Conservation (phyloP, 2,888 invertebrate genomes). For the Drosophila maculinotata region DNA sequence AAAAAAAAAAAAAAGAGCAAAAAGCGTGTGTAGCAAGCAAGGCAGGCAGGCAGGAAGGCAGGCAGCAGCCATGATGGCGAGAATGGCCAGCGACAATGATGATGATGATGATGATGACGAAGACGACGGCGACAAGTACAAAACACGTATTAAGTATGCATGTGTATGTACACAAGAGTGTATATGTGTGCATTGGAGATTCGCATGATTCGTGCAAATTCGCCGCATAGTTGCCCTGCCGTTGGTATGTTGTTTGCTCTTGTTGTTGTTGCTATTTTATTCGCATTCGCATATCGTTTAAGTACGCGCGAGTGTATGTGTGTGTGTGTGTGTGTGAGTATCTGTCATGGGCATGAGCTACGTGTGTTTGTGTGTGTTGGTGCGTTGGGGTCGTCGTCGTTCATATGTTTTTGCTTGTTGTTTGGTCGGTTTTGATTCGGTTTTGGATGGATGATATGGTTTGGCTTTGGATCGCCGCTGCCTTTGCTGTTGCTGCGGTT, state of each 20-base stretch:
- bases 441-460: conserved; percentile 82
- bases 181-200: conserved; percentile 67
- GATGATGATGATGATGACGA: conserved; percentile 56
- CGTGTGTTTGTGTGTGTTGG: conserved; percentile 41
- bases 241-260: conserved; percentile 57
- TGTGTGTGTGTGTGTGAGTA: conserved; percentile 31
- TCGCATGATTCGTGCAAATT: conserved; percentile 82
- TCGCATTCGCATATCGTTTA: conserved; percentile 80
- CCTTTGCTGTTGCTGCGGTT: conserved; percentile 23
- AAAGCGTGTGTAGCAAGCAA: conserved; percentile 25
- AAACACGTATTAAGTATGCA: conserved; percentile 77
- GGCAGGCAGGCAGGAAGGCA: too few species aligned
- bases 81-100: conserved; percentile 54
- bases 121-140: conserved; percentile 80
- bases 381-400: conserved; percentile 65
- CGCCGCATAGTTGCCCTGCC: conserved; percentile 73
- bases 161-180: conserved; percentile 29
- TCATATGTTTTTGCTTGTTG: conserved; percentile 73
- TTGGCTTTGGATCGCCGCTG: conserved; percentile 60
- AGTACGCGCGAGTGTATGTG: conserved; percentile 45
- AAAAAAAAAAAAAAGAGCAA: too few species aligned
- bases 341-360: conserved; percentile 46
- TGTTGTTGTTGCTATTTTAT: conserved; percentile 69
- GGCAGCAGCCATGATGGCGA: conserved; percentile 60
- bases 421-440: conserved; percentile 82